Conservation (phyloP, 2,888 invertebrate species). For the Salpingus planirostris region DNA sequence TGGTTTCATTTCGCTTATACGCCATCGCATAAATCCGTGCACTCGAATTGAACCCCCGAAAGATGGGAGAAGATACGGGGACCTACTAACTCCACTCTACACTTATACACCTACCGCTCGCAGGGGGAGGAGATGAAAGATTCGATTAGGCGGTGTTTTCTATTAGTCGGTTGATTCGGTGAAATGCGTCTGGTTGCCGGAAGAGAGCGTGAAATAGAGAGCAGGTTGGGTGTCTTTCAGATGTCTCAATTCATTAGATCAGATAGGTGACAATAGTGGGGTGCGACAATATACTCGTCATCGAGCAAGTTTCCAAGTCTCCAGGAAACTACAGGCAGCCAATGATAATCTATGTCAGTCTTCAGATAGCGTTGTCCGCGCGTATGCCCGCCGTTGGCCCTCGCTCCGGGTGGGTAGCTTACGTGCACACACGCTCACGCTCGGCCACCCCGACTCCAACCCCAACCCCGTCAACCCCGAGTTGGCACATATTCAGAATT, state of each 20-base stretch:
- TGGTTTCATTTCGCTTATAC: too few species aligned
- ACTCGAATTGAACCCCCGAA: too few species aligned
- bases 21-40: too few species aligned
- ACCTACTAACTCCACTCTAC: too few species aligned
- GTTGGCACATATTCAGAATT: slow-evolving; percentile 11
- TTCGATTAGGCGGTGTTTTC: slow-evolving; percentile 5
- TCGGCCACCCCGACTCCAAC: too few species aligned
- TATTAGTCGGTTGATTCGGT: slow-evolving; percentile 5
- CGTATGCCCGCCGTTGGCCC: slow-evolving; percentile 10
- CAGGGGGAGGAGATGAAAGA: too few species aligned
- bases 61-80: too few species aligned
- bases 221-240: slow-evolving; percentile 30
- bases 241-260: slow-evolving; percentile 34
- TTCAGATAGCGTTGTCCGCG: slow-evolving; percentile 28
- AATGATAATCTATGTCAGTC: slow-evolving; percentile 40
- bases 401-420: too few species aligned
- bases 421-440: too few species aligned
- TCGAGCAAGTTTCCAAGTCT: slow-evolving; percentile 40
- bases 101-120: too few species aligned
- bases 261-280: slow-evolving; percentile 36
- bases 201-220: slow-evolving; percentile 31
- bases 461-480: slow-evolving; percentile 9
- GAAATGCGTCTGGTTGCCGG: slow-evolving; percentile 18
- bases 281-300: slow-evolving; percentile 37
- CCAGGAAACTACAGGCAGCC: slow-evolving; percentile 38